These are phyloP conservation scores for Nebria salina DNA, from an alignment of 2,888 invertebrate genomes.

Conservation along the genomic window DNA sequence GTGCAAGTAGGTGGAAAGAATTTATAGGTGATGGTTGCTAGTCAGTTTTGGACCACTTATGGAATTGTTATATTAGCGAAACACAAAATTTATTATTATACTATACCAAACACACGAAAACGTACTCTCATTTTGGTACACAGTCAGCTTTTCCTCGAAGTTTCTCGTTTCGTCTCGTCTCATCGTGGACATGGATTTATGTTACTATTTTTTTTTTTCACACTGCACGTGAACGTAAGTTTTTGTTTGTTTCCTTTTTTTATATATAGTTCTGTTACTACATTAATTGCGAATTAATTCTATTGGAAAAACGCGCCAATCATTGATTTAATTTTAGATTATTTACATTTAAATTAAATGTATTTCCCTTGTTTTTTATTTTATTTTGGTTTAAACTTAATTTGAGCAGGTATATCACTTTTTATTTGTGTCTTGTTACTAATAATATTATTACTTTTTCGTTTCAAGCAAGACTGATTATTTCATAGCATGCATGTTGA, in stretches of 20 bases:
- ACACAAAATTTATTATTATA: slow-evolving; percentile 29
- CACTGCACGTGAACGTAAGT: background rate
- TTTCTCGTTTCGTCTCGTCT: background rate
- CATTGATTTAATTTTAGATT: background rate
- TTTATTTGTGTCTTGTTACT: slow-evolving; percentile 25
- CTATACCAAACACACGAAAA: slow-evolving; percentile 33
- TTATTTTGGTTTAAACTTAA: slow-evolving; percentile 18
- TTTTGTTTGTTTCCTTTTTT: background rate
- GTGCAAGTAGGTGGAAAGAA: slow-evolving; percentile 31
- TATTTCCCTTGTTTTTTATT: background rate
- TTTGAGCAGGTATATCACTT: slow-evolving; percentile 35
- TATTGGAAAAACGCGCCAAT: background rate
- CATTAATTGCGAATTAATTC: background rate
- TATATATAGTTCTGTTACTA: background rate
- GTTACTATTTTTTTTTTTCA: background rate
- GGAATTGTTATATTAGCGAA: background rate
- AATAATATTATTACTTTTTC: slow-evolving; percentile 25
- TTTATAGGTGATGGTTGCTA: slow-evolving; percentile 58
- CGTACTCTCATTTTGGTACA: slow-evolving; percentile 26
- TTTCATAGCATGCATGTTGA: slow-evolving; percentile 42
- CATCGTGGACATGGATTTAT: background rate
- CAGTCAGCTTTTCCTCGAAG: background rate
- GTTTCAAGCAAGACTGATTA: slow-evolving; percentile 43
- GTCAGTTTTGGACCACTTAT: slow-evolving; percentile 56
- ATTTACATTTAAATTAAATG: background rate